A percentile compares a stretch with the other conserved stretches of the same genome.
Conservation (phyloP, 1,140 invertebrate genomes). For the Rhagoletis zephyria region DNA sequence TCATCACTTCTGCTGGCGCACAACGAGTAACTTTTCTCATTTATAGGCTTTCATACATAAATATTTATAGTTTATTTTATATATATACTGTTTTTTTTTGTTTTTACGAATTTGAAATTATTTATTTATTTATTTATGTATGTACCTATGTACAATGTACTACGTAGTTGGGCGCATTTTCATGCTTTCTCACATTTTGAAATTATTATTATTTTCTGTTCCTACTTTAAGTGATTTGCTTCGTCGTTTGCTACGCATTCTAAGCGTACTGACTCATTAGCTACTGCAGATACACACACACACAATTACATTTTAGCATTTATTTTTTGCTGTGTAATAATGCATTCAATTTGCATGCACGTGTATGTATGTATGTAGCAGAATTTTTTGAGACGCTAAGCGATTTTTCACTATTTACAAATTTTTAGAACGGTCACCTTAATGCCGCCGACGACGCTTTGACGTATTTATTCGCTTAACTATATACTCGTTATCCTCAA, state of each 20-base stretch:
- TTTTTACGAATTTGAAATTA: neutral
- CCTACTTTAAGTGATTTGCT: neutral
- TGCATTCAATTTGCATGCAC: neutral
- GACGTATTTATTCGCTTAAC: neutral
- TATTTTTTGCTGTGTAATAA: too few relatives aligned
- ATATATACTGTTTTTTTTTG: too few relatives aligned
- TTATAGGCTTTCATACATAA: slow-evolving; percentile 6
- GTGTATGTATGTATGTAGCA: too few relatives aligned
- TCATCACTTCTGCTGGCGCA: neutral
- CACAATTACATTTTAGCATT: too few relatives aligned
- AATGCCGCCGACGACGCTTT: slow-evolving; percentile 17
- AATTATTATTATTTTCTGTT: neutral
- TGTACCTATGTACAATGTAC: too few relatives aligned
- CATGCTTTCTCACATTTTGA: neutral
- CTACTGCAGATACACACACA: too few relatives aligned
- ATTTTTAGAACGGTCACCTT: slow-evolving; percentile 4
- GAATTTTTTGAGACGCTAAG: neutral
- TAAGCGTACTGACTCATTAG: too few relatives aligned
- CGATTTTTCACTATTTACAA: slow-evolving; percentile 8
- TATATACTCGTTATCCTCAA: neutral
- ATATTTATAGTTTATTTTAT: neutral
- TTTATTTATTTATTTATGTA: too few relatives aligned
- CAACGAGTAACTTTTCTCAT: slow-evolving; percentile 21
- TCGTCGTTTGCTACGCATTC: neutral
- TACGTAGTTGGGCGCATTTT: neutral